Conservation (phyloP, 1,140 invertebrate genomes). For the Augochlora pura region DNA sequence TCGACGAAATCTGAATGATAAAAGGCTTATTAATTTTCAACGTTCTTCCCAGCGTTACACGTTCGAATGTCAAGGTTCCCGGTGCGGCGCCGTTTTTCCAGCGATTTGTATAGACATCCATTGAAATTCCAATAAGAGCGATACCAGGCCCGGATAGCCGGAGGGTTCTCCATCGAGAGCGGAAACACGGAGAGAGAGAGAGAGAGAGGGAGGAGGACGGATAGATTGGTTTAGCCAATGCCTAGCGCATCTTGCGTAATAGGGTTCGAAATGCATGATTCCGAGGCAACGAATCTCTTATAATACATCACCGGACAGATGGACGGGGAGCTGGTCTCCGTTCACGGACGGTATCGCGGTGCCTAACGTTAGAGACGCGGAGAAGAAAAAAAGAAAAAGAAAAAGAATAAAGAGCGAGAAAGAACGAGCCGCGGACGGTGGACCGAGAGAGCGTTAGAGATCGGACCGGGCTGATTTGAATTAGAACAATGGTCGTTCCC, state of each 20-base stretch:
- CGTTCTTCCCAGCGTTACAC: slow-evolving; percentile 11
- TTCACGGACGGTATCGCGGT: slow-evolving; percentile 43
- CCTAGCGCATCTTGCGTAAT: slow-evolving; percentile 54
- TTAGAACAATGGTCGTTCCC: slow-evolving; percentile 68
- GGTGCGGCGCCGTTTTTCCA: background rate
- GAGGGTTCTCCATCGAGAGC: slow-evolving; percentile 17
- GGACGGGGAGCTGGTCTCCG: too few species aligned
- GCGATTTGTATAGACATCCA: slow-evolving; percentile 55
- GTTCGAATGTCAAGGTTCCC: slow-evolving; percentile 65
- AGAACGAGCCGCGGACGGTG: background rate
- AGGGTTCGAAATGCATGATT: slow-evolving; percentile 53
- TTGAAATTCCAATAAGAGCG: slow-evolving; percentile 54
- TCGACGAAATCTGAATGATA: background rate
- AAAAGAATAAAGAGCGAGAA: background rate
- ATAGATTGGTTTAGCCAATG: slow-evolving; percentile 45
- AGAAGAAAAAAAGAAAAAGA: background rate
- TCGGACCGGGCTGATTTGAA: slow-evolving; percentile 69
- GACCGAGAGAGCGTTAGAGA: slow-evolving; percentile 61
- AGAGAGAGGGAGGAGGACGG: slow-evolving; percentile 6
- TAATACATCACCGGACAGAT: slow-evolving; percentile 58
- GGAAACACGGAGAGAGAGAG: too few species aligned
- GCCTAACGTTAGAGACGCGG: slow-evolving; percentile 31
- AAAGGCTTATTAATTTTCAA: slow-evolving; percentile 52
- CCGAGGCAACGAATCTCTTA: slow-evolving; percentile 63
- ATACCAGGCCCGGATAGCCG: slow-evolving; percentile 4